Conservation (phyloP, 2,888 invertebrate genomes). For the Thysanoteuthis rhombus region DNA sequence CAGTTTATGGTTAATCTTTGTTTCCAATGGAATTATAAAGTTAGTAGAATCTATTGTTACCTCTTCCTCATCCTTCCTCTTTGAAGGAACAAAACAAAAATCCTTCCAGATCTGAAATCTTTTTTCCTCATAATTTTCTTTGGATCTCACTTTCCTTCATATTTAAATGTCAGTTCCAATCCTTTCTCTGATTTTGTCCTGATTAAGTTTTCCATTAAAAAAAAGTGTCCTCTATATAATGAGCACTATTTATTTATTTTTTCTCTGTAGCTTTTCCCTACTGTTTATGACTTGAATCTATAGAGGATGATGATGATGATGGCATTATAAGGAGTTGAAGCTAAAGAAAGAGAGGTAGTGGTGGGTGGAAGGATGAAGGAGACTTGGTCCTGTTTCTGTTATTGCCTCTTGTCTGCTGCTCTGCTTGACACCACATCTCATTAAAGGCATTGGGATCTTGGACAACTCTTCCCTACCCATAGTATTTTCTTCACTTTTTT, state of each 20-base stretch:
- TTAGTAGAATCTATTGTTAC: neutral
- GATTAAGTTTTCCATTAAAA: neutral
- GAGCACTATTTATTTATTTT: neutral
- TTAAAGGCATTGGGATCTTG: neutral
- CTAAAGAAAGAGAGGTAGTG: neutral
- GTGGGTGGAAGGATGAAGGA: neutral
- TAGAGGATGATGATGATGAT: neutral
- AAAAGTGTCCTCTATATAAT: neutral
- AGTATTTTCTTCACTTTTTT: neutral
- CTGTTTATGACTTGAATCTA: neutral
- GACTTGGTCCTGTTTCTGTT: no score
- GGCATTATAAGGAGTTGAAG: neutral
- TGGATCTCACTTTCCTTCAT: neutral
- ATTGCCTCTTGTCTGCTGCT: neutral
- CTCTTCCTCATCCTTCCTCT: neutral
- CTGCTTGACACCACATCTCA: neutral
- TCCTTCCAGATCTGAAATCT: neutral
- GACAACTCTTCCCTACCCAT: neutral
- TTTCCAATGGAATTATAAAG: neutral
- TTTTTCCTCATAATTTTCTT: neutral
- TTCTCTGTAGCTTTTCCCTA: neutral
- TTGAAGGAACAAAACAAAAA: neutral
- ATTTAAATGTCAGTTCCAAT: neutral
- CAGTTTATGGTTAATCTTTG: neutral
- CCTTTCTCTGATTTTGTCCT: neutral